These are phyloP conservation scores for Chloroceryle amazona DNA, from an alignment of 2,797 vertebrate species.

Conservation along the genomic window DNA sequence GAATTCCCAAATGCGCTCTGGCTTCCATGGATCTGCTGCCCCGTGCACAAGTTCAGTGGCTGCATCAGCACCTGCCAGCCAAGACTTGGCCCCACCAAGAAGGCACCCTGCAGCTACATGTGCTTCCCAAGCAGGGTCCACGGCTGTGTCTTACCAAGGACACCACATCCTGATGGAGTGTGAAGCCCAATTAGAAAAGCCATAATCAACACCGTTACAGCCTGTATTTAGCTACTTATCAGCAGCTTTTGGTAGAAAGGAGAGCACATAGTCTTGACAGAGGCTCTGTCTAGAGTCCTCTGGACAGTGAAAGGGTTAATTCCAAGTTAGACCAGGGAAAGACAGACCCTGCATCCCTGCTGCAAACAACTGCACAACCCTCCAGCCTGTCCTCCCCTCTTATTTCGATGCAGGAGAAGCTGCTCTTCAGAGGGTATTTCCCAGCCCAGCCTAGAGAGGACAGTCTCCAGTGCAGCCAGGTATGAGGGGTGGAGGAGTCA, in stretches of 20 bases:
- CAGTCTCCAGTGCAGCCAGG: neutral
- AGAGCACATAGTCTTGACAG: conserved; percentile 6
- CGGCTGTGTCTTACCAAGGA: neutral
- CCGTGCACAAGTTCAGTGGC: neutral
- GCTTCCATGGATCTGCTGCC: neutral
- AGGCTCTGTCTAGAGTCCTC: no score
- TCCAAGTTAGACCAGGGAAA: neutral
- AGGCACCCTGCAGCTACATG: neutral
- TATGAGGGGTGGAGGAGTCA: neutral
- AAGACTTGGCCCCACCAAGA: accelerated
- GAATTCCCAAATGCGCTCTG: neutral
- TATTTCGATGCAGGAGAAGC: accelerated
- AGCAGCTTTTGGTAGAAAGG: neutral
- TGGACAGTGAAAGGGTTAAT: neutral
- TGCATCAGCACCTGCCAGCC: neutral
- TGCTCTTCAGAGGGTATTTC: neutral
- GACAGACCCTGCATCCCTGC: neutral
- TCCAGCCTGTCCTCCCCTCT: neutral
- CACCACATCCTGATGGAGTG: neutral
- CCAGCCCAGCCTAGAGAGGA: neutral
- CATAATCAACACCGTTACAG: neutral
- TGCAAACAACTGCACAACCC: neutral
- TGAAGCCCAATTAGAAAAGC: conserved; percentile 26
- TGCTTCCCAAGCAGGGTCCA: neutral
- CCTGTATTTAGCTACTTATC: conserved; percentile 11